Base-by-base conservation (phyloP, 2,113 vertebrate species). In the Cyprinodon tularosa region DNA sequence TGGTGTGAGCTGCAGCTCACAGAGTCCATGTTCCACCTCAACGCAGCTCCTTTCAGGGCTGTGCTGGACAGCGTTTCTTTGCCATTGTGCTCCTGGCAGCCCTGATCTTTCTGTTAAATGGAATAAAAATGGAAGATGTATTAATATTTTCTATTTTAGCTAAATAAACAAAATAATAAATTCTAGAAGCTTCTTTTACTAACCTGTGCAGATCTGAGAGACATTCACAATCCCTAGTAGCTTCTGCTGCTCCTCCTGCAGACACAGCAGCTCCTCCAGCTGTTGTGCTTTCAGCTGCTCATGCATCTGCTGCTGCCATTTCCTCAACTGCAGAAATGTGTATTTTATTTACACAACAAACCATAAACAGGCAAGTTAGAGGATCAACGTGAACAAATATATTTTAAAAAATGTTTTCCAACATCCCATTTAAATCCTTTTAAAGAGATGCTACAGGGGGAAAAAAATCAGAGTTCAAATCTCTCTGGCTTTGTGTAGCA, bases 271-370 rank as follows among this genome's bases (percentile, higher is more conserved):
- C 72, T 98, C 96, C 62, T 96, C 95, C 83, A 95, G 84, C 91
- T 98, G 97, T 66, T 97, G 95, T 65, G 93, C 95, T 90, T 95
- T 97, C 17, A 99, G 88, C 81, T 97, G 93, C 71, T 97, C 95
- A 83, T 98, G 96, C 92, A 98, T 97, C 90, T 95, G 95, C 80
- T 96, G 95, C 81, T 99, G 98, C 85, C 96, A 90, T 89, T 95
- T 95, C 85, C 95, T 98, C 80, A 99, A 88, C 97, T 99, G 63
- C 76, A 72, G 45, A 82, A 0, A 84, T 38, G 72, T 39, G 82
- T 8, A 81, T n/a, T 76, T 17, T 3, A 62, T 14, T 15, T 14
- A 74, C 7, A n/a, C 4, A 36, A 1, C 3, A 10, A 29, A 29
- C 4, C 8, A 57, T 15, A n/a, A 2, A 45, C 50, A 57, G 50